Evolutionary conservation across 2,888 invertebrate genomes (phyloP).

Genomic region (Aphrophora alni): DNA sequence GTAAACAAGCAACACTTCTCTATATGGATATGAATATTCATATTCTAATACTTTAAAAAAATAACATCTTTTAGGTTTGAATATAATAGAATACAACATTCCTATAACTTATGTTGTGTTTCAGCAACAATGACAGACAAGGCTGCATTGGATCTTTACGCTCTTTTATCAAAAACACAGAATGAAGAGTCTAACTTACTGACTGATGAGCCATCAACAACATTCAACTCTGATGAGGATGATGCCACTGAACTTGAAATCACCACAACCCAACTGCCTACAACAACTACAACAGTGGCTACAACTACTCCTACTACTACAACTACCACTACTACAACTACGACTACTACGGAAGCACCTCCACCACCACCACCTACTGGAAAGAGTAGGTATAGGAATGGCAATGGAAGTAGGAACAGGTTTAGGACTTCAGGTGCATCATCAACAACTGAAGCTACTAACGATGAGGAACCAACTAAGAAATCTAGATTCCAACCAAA

Average conservation of each 20-base stretch:
- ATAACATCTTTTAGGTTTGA: too few relatives aligned
- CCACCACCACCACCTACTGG: slow-evolving; percentile 39
- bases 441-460: slow-evolving; percentile 42
- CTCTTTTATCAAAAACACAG: slow-evolving; percentile 71
- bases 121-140: slow-evolving; percentile 64
- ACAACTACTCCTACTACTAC: slow-evolving; percentile 61
- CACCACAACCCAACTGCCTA: slow-evolving; percentile 59
- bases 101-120: background rate
- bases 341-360: slow-evolving; percentile 49
- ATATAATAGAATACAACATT: too few relatives aligned
- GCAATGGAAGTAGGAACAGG: slow-evolving; percentile 34
- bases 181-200: slow-evolving; percentile 56
- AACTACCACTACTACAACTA: slow-evolving; percentile 57
- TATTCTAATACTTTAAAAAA: too few relatives aligned
- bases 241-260: slow-evolving; percentile 55
- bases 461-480: slow-evolving; percentile 56
- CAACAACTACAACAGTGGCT: slow-evolving; percentile 62
- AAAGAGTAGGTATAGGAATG: slow-evolving; percentile 41
- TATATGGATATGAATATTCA: too few relatives aligned
- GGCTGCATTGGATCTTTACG: slow-evolving; percentile 82
- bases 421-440: slow-evolving; percentile 24
- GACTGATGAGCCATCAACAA: slow-evolving; percentile 52
- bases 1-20: too few relatives aligned
- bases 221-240: slow-evolving; percentile 53
- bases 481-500: slow-evolving; percentile 53